Base-by-base conservation (phyloP, 2,888 invertebrate genomes). In the Drosophila neonasuta region DNA sequence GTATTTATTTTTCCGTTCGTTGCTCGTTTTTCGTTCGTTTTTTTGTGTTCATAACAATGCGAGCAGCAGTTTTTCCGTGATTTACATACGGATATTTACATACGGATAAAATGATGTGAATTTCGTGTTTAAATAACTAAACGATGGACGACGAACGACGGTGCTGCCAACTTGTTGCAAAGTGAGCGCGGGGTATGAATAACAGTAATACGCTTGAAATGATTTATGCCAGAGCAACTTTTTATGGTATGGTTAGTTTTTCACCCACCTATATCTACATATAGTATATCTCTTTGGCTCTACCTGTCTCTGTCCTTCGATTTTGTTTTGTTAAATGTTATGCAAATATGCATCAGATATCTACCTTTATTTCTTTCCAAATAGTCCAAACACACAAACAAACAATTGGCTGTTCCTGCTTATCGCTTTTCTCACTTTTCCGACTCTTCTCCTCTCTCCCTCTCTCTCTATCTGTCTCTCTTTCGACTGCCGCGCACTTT, bases 391-490 rank as follows among this genome's bases (percentile, higher is more conserved):
- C 13, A 13, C 9, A 39, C n/a, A 39, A 8, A 36, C 44, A 20
- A 64, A 63, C 39, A 51, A 69, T 71, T 56, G 67, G 46, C 67
- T 66, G 67, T 48, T 61, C 36, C 61, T 73, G 66, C 71, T 69
- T 81, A 68, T 79, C 69, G 50, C 32, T 68, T 75, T 77, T 67
- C 74, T 74, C 83, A 73, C 83, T 69, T 67, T 64, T 60, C 45
- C 46, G 29, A 62, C 56, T 46, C 45, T 64, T 50, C 17, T 9
- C 42, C 29, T 17, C 52, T 32, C 15, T 32, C 30, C 58, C 20
- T 29, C 29, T 30, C 36, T 24, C 24, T 24, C 24, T 29, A 20
- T 30, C 36, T 15, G 15, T 24, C 24, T 24, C 24, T 24, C 24
- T 24, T 24, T 24, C 24, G 24, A 24, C 1, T 24, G 6, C 13